These are phyloP conservation scores for Sterrhoptilus dennistouni DNA, from an alignment of 2,113 vertebrate species.

Conservation along the genomic window DNA sequence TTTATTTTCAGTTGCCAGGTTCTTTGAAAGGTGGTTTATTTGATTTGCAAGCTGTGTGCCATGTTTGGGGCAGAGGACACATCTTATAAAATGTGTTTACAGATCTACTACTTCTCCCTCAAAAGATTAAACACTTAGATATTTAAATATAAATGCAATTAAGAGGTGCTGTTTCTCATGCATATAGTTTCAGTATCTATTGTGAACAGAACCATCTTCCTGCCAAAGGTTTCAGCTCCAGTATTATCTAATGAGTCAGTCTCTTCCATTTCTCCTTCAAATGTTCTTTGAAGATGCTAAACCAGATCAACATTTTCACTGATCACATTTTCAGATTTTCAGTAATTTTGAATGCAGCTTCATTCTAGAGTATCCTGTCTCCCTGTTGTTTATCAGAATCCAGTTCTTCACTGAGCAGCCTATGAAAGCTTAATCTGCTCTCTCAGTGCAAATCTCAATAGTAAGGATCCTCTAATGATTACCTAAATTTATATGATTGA, in stretches of 20 bases:
- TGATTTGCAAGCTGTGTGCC: not conserved
- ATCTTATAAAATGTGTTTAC: not conserved
- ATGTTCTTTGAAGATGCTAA: not conserved
- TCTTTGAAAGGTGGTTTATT: not conserved
- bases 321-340: not conserved
- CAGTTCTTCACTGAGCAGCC: not conserved
- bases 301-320: not conserved
- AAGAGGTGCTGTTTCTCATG: not conserved
- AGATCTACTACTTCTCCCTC: not conserved
- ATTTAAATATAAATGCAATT: not conserved
- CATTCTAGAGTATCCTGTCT: not conserved
- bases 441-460: not conserved
- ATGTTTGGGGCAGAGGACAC: not conserved
- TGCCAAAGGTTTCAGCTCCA: not conserved
- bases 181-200: not conserved
- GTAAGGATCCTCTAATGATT: not conserved
- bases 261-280: not conserved
- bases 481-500: not conserved
- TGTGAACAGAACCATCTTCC: not conserved
- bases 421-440: not conserved
- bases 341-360: not conserved
- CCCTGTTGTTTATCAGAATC: not conserved
- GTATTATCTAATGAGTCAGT: not conserved
- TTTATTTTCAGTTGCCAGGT: not conserved
- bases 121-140: not conserved